Evolutionary conservation across 2,797 vertebrate genomes (phyloP).

Genomic region (Pachyuromys duprasi): DNA sequence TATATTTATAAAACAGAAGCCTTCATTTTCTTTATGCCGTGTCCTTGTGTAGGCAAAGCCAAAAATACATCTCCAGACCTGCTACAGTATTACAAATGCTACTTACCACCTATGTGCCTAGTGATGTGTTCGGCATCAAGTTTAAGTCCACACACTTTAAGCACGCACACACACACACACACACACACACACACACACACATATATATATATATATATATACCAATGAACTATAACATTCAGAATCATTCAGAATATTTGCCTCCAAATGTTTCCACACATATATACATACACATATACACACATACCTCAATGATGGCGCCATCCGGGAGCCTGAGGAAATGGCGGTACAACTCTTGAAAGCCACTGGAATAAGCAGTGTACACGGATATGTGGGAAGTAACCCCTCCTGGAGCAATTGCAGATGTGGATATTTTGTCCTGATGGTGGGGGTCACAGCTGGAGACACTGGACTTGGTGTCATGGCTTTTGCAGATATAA

Average conservation of each 20-base stretch:
- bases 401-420: constrained; percentile 77
- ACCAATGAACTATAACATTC: neutral
- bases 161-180: neutral
- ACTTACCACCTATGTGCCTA: neutral
- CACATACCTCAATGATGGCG: constrained; percentile 93
- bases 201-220: neutral
- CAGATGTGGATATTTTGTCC: constrained; percentile 60
- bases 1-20: neutral
- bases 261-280: neutral
- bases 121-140: neutral
- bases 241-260: neutral
- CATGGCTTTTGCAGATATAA: constrained; percentile 92
- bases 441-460: constrained; percentile 81
- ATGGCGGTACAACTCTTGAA: constrained; percentile 90
- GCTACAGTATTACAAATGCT: neutral
- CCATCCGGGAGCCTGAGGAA: constrained; percentile 94
- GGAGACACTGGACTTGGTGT: constrained; percentile 76
- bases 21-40: neutral
- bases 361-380: constrained; percentile 91
- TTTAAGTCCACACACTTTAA: neutral
- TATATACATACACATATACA: neutral
- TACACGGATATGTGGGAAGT: constrained; percentile 91
- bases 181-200: no score
- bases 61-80: neutral
- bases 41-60: constrained; percentile 41